These are phyloP conservation scores for Agrochola litura DNA, from an alignment of 2,888 invertebrate genomes.

Conservation along the genomic window DNA sequence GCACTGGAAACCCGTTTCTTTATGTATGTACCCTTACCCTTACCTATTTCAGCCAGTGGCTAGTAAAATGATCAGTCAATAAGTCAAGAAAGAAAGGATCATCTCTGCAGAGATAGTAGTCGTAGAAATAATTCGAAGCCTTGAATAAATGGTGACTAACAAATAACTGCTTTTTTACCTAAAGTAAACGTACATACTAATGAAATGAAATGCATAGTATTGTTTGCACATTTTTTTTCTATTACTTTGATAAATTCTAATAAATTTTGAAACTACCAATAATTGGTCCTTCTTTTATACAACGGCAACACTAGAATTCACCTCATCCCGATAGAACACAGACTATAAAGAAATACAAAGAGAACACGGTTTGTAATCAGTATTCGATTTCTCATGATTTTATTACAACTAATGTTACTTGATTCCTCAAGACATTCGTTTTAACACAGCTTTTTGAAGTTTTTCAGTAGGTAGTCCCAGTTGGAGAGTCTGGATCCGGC, in stretches of 20 bases:
- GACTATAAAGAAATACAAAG: neutral
- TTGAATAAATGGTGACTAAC: neutral
- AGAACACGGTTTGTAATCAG: neutral
- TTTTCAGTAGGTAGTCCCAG: neutral
- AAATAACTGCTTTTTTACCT: too few species aligned
- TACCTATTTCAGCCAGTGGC: neutral
- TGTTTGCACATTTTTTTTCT: neutral
- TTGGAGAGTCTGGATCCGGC: too few species aligned
- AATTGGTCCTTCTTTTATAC: too few species aligned
- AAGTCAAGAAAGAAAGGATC: neutral
- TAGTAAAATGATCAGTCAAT: neutral
- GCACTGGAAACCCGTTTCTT: too few species aligned
- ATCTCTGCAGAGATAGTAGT: neutral
- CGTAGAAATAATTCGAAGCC: neutral
- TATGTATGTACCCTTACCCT: neutral
- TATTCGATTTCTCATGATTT: neutral
- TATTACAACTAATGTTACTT: neutral
- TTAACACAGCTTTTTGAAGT: too few species aligned
- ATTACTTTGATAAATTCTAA: neutral
- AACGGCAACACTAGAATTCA: slow-evolving; percentile 2
- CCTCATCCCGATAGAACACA: neutral
- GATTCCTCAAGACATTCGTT: neutral
- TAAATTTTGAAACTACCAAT: neutral
- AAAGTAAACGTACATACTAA: neutral
- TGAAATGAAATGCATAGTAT: neutral